phyloP scores from a whole-genome alignment of 2,888 invertebrate species.

The Calliopum simillimum region DNA sequence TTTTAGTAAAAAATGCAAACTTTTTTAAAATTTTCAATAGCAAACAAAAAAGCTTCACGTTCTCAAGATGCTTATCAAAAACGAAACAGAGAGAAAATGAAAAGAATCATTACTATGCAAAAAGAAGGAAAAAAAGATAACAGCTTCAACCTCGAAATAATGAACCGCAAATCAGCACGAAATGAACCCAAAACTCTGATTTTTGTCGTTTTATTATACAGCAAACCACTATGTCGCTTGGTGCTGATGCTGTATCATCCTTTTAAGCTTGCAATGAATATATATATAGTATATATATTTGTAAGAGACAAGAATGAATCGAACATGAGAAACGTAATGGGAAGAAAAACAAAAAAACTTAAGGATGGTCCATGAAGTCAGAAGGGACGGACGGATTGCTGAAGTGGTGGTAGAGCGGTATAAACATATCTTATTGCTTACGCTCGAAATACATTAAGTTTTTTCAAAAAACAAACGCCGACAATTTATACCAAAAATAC shows the following conservation, averaged over 20 bases:
- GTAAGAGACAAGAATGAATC: no score
- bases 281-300: no score
- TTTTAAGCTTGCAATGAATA: no score
- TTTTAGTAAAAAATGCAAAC: no score
- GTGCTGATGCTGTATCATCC: no score
- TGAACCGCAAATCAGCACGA: conserved; percentile 27
- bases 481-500: conserved; percentile 42
- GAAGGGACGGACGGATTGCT: no score
- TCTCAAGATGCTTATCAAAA: conserved; percentile 20
- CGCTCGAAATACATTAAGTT: conserved; percentile 40
- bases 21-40: no score
- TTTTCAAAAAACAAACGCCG: conserved; percentile 44
- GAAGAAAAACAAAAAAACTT: not conserved
- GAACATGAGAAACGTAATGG: not conserved
- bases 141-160: conserved; percentile 31
- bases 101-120: not conserved
- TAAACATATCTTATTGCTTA: conserved; percentile 34
- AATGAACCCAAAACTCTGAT: conserved; percentile 22
- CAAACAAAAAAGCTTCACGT: not conserved
- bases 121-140: not conserved
- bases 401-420: not conserved
- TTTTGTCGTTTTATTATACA: conserved; percentile 3
- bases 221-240: no score
- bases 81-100: not conserved
- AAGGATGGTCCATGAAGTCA: not conserved